Evolutionary conservation across 1,140 invertebrate species (phyloP).

Genomic region (Drosophila pallidifrons): DNA sequence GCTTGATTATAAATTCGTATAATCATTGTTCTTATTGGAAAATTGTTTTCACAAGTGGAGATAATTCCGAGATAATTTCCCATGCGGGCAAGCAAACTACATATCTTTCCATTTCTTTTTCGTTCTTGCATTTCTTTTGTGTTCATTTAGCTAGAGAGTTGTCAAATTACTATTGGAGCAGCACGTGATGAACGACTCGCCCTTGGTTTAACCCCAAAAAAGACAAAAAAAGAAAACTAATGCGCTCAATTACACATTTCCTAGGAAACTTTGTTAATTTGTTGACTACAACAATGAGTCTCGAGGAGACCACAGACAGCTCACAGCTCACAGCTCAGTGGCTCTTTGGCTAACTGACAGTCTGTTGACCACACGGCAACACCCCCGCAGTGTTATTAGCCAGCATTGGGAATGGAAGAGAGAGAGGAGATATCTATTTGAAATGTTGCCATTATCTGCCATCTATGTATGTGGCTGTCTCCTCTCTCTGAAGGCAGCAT

Average conservation of each 20-base stretch:
- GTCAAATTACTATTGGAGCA: constrained; percentile 48
- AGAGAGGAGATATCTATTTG: constrained; percentile 21
- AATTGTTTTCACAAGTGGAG: not conserved
- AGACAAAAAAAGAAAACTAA: constrained; percentile 27
- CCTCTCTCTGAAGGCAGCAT: constrained; percentile 1
- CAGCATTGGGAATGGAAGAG: not conserved
- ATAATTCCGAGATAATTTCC: not conserved
- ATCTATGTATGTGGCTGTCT: constrained; percentile 19
- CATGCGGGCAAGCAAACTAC: not conserved
- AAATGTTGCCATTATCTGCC: constrained; percentile 49
- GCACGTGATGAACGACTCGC: constrained; percentile 40
- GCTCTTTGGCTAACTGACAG: constrained; percentile 8
- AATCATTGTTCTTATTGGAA: not conserved
- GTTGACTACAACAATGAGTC: constrained; percentile 69
- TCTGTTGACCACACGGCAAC: constrained; percentile 29
- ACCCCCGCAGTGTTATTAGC: constrained; percentile 62
- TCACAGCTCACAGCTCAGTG: not conserved
- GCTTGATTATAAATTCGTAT: too few relatives aligned
- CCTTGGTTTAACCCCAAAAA: constrained; percentile 35
- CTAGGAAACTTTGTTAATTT: constrained; percentile 79
- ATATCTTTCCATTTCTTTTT: not conserved
- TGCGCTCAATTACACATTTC: constrained; percentile 72
- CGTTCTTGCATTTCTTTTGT: not conserved
- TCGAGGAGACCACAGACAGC: constrained; percentile 5
- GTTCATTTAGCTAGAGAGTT: constrained; percentile 40